Conservation (phyloP, 2,113 vertebrate species). For the Prolemur simus region DNA sequence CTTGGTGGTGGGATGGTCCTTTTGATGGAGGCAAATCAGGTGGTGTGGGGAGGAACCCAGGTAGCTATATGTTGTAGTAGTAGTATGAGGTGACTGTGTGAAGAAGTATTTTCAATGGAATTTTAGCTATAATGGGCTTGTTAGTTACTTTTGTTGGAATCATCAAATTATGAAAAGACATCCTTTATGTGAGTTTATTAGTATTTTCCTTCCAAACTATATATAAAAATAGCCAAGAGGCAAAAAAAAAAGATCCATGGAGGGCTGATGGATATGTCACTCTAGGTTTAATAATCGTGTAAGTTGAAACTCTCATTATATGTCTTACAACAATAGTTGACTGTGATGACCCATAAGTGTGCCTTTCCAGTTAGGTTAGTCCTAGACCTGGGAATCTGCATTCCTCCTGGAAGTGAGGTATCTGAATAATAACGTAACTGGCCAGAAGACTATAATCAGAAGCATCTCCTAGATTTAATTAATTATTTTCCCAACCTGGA, state of each 20-base stretch:
- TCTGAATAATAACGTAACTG: neutral
- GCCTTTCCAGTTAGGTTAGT: neutral
- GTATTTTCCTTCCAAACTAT: constrained; percentile 2
- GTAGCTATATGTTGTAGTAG: neutral
- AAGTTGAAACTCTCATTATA: neutral
- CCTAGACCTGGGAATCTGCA: neutral
- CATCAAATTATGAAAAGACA: neutral
- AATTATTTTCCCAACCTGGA: neutral
- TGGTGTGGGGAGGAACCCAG: neutral
- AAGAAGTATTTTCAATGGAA: neutral
- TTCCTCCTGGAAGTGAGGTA: neutral
- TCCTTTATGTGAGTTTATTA: neutral
- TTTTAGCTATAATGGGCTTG: neutral
- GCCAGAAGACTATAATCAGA: neutral
- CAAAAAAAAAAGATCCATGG: neutral
- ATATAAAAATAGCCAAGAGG: neutral
- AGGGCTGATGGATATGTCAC: neutral
- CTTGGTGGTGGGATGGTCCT: neutral
- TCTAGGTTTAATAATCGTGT: neutral
- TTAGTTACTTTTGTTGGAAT: neutral
- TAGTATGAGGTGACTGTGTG: neutral
- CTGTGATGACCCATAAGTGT: fast-evolving
- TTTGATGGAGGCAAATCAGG: neutral
- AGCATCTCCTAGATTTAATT: neutral
- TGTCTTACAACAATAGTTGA: neutral